These are phyloP conservation scores for Ferrisia virgata DNA, from an alignment of 2,888 invertebrate species.

Conservation along the genomic window DNA sequence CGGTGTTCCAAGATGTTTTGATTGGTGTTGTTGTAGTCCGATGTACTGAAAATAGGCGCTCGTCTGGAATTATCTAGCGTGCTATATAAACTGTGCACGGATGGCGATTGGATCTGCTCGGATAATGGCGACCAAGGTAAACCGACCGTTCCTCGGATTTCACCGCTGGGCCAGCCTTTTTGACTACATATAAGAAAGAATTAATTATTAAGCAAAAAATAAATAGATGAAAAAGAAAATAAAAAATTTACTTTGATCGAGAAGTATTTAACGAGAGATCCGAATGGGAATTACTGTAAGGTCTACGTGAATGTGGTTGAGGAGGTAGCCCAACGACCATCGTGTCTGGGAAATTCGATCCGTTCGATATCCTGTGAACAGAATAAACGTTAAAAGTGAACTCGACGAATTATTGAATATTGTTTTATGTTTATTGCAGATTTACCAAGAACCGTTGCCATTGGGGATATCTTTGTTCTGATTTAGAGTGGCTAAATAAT, in stretches of 20 bases:
- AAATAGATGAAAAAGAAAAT: neutral
- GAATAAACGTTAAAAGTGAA: neutral
- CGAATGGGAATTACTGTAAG: constrained; percentile 34
- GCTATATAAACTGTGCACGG: constrained; percentile 34
- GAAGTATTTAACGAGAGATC: constrained; percentile 39
- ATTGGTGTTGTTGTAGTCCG: constrained; percentile 38
- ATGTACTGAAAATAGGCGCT: neutral
- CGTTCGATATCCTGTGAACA: constrained; percentile 13
- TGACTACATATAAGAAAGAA: constrained; percentile 21
- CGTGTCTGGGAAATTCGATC: neutral
- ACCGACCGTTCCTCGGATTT: constrained; percentile 49
- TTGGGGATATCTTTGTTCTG: constrained; percentile 44
- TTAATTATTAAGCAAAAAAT: neutral
- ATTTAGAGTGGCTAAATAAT: constrained; percentile 36
- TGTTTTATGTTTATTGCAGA: neutral
- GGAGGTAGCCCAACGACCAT: constrained; percentile 41
- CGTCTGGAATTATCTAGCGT: neutral
- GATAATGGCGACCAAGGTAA: constrained; percentile 47
- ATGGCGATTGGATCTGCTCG: constrained; percentile 45
- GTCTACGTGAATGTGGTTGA: constrained; percentile 36
- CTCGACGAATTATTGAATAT: neutral
- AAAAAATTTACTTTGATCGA: constrained; percentile 27
- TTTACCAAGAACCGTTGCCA: constrained; percentile 48
- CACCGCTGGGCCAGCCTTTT: constrained; percentile 48
- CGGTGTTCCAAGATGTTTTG: constrained; percentile 42